Evolutionary conservation across 2,797 vertebrate genomes (phyloP).

Genomic region (Decapterus maruadsi): DNA sequence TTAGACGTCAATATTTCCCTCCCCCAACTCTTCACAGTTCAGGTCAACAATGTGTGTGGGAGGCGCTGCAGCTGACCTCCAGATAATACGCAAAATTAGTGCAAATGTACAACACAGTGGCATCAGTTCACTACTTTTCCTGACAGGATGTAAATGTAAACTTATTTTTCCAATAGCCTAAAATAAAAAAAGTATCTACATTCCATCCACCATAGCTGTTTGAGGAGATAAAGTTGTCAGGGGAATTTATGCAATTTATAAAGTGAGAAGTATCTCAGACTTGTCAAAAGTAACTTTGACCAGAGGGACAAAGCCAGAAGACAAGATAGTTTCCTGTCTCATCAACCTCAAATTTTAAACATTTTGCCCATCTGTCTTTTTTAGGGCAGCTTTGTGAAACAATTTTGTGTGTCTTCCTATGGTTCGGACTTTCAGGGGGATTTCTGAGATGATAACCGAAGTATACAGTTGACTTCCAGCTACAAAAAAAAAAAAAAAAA

Average conservation of each 20-base stretch:
- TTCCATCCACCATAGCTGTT: slow-evolving; percentile 20
- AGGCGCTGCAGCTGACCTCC: slow-evolving; percentile 42
- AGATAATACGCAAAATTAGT: slow-evolving; percentile 7
- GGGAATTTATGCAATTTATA: slow-evolving; percentile 8
- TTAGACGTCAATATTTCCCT: slow-evolving; percentile 20
- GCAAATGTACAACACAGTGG: neutral
- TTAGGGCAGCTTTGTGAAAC: neutral
- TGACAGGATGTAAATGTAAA: slow-evolving; percentile 5
- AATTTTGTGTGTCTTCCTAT: neutral
- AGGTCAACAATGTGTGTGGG: slow-evolving; percentile 62
- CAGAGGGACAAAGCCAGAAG: slow-evolving; percentile 1
- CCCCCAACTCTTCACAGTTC: slow-evolving; percentile 32
- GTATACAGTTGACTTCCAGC: too few species aligned
- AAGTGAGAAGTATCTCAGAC: slow-evolving; percentile 28
- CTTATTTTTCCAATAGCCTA: neutral
- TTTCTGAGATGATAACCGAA: neutral
- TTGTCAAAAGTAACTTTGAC: slow-evolving; percentile 30
- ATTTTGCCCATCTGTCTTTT: neutral
- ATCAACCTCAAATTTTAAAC: slow-evolving; percentile 6
- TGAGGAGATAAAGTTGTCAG: slow-evolving; percentile 8
- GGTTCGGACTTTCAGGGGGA: too few species aligned
- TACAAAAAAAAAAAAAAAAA: too few species aligned
- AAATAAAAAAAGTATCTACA: neutral
- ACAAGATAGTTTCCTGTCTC: slow-evolving; percentile 7
- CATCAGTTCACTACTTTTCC: slow-evolving; percentile 8